Evolutionary conservation across 2,797 vertebrate genomes (phyloP).

Genomic region (Petrocephalus schoutedeni): DNA sequence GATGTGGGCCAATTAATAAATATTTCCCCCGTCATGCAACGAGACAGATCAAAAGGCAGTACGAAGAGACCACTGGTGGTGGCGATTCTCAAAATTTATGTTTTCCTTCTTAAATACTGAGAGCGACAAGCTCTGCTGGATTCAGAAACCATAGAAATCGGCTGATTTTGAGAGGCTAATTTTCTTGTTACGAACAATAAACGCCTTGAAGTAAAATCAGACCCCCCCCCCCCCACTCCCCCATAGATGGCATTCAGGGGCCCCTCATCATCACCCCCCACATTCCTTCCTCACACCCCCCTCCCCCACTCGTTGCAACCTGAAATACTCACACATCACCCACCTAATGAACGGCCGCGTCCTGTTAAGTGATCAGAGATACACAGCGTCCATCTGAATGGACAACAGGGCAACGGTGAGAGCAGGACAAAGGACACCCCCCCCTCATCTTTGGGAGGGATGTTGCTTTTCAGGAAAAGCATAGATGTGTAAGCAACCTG

Average conservation of each 20-base stretch:
- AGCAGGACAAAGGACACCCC: background rate
- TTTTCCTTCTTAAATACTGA: background rate
- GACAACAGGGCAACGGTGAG: background rate
- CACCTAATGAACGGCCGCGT: background rate
- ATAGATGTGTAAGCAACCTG: background rate
- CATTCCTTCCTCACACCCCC: background rate
- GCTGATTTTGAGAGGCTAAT: background rate
- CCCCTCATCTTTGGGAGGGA: background rate
- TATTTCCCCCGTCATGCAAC: background rate
- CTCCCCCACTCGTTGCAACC: background rate
- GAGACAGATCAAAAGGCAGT: background rate
- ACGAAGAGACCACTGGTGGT: background rate
- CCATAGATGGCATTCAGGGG: background rate
- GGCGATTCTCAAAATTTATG: background rate
- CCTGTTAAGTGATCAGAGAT: background rate
- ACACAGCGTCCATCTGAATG: background rate
- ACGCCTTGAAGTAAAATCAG: background rate
- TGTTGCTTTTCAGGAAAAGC: background rate
- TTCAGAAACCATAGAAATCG: background rate
- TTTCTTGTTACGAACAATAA: background rate
- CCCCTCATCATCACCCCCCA: background rate
- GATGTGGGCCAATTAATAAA: conserved; percentile 41
- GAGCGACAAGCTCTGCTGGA: background rate
- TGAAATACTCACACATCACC: background rate
- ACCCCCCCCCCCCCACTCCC: background rate